Conservation (phyloP, 1,140 invertebrate species). For the Nasonia longicornis region DNA sequence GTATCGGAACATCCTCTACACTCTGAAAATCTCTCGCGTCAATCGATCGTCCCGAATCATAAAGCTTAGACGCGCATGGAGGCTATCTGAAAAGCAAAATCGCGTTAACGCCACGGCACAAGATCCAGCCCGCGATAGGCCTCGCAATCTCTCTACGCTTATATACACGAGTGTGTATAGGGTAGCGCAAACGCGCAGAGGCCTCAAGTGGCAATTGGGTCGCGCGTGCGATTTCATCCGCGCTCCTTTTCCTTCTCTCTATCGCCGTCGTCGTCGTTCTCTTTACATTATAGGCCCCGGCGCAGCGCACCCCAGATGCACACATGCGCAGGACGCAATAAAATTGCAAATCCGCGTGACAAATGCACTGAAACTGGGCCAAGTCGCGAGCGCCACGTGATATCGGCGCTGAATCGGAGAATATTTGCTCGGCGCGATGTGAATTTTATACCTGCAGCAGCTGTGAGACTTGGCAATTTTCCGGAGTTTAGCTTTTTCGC, state of each 20-base stretch:
- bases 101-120: no score
- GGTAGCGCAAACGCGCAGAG: not conserved
- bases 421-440: not conserved
- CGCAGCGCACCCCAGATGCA: not conserved
- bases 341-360: constrained; percentile 35
- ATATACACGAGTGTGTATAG: not conserved
- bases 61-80: no score
- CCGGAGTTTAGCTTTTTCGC: no score
- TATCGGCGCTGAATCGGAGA: not conserved
- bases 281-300: not conserved
- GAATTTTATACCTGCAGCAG: no score
- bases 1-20: no score
- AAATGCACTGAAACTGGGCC: constrained; percentile 33
- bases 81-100: no score
- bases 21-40: no score
- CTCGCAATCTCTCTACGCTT: not conserved
- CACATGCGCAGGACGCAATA: not conserved
- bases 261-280: not conserved
- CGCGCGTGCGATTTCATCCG: constrained; percentile 24
- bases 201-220: constrained; percentile 8
- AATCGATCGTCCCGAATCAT: no score
- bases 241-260: not conserved
- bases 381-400: not conserved
- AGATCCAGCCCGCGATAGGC: not conserved
- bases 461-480: no score